A percentile compares a stretch with the other conserved stretches of the same genome.
Evolutionary conservation across 2,888 invertebrate species (phyloP).

Genomic region (Teleiodes luculella): DNA sequence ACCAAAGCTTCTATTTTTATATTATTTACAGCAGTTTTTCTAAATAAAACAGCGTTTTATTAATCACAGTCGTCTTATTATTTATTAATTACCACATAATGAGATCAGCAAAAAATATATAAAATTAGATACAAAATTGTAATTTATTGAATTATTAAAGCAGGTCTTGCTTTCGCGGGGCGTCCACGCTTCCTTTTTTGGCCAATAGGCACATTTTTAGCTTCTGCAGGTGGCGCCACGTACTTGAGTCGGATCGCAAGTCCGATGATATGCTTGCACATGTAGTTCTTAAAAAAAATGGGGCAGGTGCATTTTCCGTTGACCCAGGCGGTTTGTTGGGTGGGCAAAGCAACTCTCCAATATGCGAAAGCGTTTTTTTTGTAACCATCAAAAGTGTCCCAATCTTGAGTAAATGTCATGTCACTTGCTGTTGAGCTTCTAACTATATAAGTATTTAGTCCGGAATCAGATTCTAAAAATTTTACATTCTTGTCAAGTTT

Average conservation of each 20-base stretch:
- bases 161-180: constrained; percentile 14
- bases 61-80: neutral
- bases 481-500: constrained; percentile 17
- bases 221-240: constrained; percentile 16
- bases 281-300: constrained; percentile 13
- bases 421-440: constrained; percentile 17
- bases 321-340: neutral
- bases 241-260: constrained; percentile 7
- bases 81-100: neutral
- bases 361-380: constrained; percentile 16
- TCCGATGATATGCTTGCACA: constrained; percentile 16
- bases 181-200: constrained; percentile 17
- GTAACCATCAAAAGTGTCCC: constrained; percentile 17
- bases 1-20: no score
- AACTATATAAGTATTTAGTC: constrained; percentile 17
- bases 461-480: constrained; percentile 15
- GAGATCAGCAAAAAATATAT: neutral
- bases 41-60: no score
- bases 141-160: constrained; percentile 1
- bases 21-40: no score
- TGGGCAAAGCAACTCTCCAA: constrained; percentile 17
- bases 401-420: constrained; percentile 16
- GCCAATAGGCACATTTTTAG: constrained; percentile 18
- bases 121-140: neutral
- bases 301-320: constrained; percentile 5